These are phyloP conservation scores for Sinocyclocheilus anshuiensis DNA, from an alignment of 2,113 vertebrate genomes.

Conservation along the genomic window DNA sequence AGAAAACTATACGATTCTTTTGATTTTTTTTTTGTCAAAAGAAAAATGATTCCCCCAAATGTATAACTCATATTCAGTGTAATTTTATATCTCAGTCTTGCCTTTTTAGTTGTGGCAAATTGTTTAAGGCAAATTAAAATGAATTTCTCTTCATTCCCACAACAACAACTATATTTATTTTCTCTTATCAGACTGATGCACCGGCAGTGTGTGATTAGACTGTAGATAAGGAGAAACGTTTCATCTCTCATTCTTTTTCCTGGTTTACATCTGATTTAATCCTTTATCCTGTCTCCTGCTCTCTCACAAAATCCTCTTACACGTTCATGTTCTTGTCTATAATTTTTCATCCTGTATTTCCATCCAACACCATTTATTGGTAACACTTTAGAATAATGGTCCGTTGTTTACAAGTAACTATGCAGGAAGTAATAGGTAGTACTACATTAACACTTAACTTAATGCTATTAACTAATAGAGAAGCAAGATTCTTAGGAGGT, in stretches of 20 bases:
- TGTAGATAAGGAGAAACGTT: constrained; percentile 5
- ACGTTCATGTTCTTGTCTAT: constrained; percentile 46
- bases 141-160: background rate
- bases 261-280: constrained; percentile 51
- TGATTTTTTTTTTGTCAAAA: background rate
- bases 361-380: constrained; percentile 14
- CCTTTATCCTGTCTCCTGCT: constrained; percentile 36
- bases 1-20: background rate
- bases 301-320: constrained; percentile 56
- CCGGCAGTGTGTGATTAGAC: background rate
- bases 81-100: background rate
- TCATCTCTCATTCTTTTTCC: constrained; percentile 16
- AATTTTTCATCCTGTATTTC: constrained; percentile 44
- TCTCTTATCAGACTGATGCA: background rate
- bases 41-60: background rate
- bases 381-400: too few relatives aligned
- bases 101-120: background rate
- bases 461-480: too few relatives aligned
- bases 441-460: too few relatives aligned
- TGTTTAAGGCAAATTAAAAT: background rate
- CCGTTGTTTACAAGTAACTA: too few relatives aligned
- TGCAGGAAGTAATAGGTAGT: too few relatives aligned
- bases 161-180: background rate
- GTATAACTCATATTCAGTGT: background rate
- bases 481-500: too few relatives aligned